These are phyloP conservation scores for Psittacara wagleri DNA, from an alignment of 2,113 vertebrate genomes.

Conservation along the genomic window DNA sequence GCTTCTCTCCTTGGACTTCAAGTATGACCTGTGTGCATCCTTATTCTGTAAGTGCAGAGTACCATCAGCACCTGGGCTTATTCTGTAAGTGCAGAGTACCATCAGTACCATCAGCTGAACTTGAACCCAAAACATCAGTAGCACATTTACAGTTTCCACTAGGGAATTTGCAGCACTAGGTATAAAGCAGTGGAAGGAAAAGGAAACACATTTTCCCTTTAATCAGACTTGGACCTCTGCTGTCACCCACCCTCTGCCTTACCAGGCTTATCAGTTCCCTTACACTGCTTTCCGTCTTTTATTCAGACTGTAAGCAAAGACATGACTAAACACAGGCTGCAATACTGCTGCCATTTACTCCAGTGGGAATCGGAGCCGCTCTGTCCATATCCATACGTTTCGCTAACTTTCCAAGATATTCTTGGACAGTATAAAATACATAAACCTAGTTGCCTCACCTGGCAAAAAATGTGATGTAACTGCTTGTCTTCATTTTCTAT, in stretches of 20 bases:
- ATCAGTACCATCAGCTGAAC: background rate
- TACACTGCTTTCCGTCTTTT: background rate
- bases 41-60: background rate
- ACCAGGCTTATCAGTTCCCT: background rate
- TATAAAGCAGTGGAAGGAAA: background rate
- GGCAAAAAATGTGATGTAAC: slow-evolving; percentile 39
- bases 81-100: background rate
- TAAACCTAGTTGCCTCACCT: background rate
- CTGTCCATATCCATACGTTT: background rate
- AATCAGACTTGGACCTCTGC: background rate
- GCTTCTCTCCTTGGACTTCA: background rate
- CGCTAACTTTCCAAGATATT: slow-evolving; percentile 19
- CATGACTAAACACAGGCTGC: background rate
- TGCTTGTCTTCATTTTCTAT: background rate
- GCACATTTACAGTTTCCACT: background rate
- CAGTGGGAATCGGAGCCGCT: background rate
- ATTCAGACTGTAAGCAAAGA: background rate
- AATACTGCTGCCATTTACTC: background rate
- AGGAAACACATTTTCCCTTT: background rate
- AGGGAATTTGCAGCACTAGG: background rate
- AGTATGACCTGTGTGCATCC: background rate
- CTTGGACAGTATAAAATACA: slow-evolving; percentile 9
- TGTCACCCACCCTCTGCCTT: background rate
- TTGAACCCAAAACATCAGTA: background rate
- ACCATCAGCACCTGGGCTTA: background rate